These are phyloP conservation scores for Pachycephus smyrnensis DNA, from an alignment of 2,888 invertebrate species.

Conservation along the genomic window DNA sequence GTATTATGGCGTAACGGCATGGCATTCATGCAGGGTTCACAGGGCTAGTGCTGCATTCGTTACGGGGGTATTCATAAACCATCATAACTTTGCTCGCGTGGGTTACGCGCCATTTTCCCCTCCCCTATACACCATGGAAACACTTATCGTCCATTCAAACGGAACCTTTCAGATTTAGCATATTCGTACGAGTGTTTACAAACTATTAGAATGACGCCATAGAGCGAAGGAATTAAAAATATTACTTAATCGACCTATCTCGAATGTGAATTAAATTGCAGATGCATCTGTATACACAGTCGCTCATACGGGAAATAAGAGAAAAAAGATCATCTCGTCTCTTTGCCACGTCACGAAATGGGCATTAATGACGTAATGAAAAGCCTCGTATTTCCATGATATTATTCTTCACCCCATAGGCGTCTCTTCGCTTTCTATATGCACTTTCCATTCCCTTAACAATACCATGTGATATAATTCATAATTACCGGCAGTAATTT, in stretches of 20 bases:
- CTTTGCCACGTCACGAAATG: background rate
- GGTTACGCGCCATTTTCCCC: constrained; percentile 31
- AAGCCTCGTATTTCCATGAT: constrained; percentile 10
- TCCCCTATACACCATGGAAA: background rate
- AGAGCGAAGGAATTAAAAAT: background rate
- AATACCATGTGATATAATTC: constrained; percentile 21
- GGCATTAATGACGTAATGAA: background rate
- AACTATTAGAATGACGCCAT: background rate
- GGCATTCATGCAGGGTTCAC: constrained; percentile 43
- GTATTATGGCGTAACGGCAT: constrained; percentile 49
- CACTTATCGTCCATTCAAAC: background rate
- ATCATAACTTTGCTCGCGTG: constrained; percentile 60
- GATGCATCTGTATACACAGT: background rate
- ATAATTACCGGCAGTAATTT: constrained; percentile 33
- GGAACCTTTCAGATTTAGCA: background rate
- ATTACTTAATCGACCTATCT: background rate
- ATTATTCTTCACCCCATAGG: constrained; percentile 1
- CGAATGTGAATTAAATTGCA: background rate
- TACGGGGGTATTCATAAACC: constrained; percentile 64
- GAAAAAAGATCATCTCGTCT: background rate
- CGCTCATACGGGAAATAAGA: background rate
- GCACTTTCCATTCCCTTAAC: background rate
- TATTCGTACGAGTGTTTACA: background rate
- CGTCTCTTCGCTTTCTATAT: background rate
- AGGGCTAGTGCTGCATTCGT: constrained; percentile 56